A percentile compares a stretch with the other conserved stretches of the same genome.
Evolutionary conservation across 1,140 invertebrate species (phyloP).

Genomic region (Leguminivora glycinivorella): DNA sequence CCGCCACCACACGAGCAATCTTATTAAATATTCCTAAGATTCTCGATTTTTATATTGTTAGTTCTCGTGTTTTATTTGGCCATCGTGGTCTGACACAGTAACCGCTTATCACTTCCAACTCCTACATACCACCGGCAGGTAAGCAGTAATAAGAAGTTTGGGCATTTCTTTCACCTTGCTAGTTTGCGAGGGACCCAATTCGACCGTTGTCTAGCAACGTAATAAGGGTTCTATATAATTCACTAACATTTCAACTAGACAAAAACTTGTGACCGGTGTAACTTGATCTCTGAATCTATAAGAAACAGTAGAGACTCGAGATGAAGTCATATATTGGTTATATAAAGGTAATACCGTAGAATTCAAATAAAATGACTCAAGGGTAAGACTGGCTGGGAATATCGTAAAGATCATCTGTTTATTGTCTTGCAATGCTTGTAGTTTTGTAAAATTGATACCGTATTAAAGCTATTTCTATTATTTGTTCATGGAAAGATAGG

Average conservation of each 20-base stretch:
- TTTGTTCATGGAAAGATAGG: too few relatives aligned
- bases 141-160: conserved; percentile 16
- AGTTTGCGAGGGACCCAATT: conserved; percentile 11
- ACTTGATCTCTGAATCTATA: neutral
- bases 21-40: too few relatives aligned
- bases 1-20: too few relatives aligned
- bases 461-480: neutral
- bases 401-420: conserved; percentile 21
- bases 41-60: too few relatives aligned
- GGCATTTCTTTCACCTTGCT: conserved; percentile 7
- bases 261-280: neutral
- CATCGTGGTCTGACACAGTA: too few relatives aligned
- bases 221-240: neutral
- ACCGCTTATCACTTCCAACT: too few relatives aligned
- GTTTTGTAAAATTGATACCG: neutral
- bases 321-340: neutral
- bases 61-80: too few relatives aligned
- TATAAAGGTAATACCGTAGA: neutral
- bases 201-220: conserved; percentile 20
- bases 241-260: neutral
- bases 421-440: neutral
- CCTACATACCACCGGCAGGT: neutral
- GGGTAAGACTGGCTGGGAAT: conserved; percentile 2
- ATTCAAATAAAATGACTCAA: neutral
- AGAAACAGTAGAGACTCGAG: neutral